These are phyloP conservation scores for Agriopis leucophaearia DNA, from an alignment of 2,888 invertebrate species.

Conservation along the genomic window DNA sequence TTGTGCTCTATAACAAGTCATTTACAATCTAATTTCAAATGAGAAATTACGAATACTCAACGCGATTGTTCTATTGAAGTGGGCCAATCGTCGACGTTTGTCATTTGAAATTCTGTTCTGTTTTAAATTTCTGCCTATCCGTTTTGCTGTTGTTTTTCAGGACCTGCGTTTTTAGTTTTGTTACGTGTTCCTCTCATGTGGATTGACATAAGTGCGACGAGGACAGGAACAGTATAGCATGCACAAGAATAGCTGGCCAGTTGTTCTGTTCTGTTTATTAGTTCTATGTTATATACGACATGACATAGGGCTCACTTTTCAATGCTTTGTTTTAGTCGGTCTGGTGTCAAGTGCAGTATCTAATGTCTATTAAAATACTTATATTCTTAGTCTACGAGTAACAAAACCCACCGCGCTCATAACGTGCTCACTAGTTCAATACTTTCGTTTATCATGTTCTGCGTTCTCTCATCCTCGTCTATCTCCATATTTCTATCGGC, in stretches of 20 bases:
- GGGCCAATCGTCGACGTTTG: background rate
- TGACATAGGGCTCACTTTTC: background rate
- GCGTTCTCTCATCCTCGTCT: constrained; percentile 65
- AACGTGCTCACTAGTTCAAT: constrained; percentile 78
- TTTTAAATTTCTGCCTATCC: no score
- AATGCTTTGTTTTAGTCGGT: background rate
- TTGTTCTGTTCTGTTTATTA: no score
- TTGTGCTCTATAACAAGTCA: background rate
- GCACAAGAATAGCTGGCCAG: no score
- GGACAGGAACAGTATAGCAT: no score
- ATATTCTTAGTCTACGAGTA: constrained; percentile 2
- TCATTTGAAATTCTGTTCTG: background rate
- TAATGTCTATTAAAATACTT: background rate
- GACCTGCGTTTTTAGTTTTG: no score
- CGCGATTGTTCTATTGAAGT: background rate
- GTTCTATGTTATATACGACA: background rate
- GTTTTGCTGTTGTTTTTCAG: no score
- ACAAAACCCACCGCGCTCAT: constrained; percentile 57
- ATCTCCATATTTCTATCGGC: constrained; percentile 56
- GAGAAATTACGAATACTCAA: background rate
- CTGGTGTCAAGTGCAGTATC: background rate
- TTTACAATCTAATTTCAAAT: background rate
- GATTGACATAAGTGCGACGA: no score
- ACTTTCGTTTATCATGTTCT: constrained; percentile 80
- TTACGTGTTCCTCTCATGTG: no score